Conservation (phyloP, 2,888 invertebrate species). For the Drosophila koepferae region DNA sequence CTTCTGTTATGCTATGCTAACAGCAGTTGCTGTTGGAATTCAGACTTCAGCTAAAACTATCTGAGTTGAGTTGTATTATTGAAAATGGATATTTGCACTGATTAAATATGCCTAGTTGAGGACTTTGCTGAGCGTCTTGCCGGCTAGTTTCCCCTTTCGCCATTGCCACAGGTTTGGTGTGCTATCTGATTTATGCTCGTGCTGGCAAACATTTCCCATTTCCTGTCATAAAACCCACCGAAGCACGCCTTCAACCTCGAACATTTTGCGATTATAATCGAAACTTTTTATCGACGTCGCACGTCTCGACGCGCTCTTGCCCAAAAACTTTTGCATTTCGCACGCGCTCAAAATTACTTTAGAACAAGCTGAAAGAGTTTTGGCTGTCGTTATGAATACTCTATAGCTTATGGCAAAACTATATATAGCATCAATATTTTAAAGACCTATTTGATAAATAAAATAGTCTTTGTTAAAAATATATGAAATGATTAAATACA, state of each 20-base stretch:
- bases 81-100: neutral
- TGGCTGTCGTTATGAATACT: neutral
- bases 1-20: slow-evolving; percentile 5
- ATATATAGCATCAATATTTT: neutral
- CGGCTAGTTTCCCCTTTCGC: slow-evolving; percentile 5
- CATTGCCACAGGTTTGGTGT: neutral
- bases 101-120: slow-evolving; percentile 3
- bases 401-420: neutral
- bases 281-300: slow-evolving; percentile 69
- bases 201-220: slow-evolving; percentile 56
- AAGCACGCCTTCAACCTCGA: slow-evolving; percentile 18
- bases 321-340: slow-evolving; percentile 72
- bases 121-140: slow-evolving; percentile 1
- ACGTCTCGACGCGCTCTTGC: slow-evolving; percentile 41
- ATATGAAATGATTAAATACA: neutral
- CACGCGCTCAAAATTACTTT: slow-evolving; percentile 76
- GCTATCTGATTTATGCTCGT: slow-evolving; percentile 40
- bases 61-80: neutral
- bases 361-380: slow-evolving; percentile 7
- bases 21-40: neutral
- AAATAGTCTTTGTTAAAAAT: no score
- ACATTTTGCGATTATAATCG: slow-evolving; percentile 71
- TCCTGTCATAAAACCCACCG: slow-evolving; percentile 33
- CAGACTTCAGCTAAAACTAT: neutral
- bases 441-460: neutral